Conservation (phyloP, 2,113 vertebrate genomes). For the Corythaeola cristata region DNA sequence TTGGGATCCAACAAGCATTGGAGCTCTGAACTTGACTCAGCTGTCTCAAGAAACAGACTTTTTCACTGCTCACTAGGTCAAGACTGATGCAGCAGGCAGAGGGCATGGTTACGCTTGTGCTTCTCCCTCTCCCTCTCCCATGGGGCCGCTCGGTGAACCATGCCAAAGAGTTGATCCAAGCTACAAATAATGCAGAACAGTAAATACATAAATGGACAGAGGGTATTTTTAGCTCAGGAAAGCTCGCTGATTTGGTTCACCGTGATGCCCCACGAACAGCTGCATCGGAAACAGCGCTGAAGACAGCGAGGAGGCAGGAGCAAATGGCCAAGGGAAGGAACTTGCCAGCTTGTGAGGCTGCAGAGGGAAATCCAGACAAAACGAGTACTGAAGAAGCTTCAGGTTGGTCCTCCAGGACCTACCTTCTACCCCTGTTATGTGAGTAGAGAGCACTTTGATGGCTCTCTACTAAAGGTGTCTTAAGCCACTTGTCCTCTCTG, state of each 20-base stretch:
- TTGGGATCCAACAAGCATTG: background rate
- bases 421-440: background rate
- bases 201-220: background rate
- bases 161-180: background rate
- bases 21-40: background rate
- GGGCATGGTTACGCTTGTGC: background rate
- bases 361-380: background rate
- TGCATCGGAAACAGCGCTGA: background rate
- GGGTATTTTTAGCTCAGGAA: background rate
- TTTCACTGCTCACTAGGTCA: background rate
- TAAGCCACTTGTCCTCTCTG: background rate
- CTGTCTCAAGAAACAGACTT: background rate
- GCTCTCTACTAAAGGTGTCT: background rate
- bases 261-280: fast-evolving
- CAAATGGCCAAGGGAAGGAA: background rate
- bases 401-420: background rate
- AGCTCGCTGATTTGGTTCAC: background rate
- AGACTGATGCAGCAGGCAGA: background rate
- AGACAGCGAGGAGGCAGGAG: background rate
- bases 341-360: background rate
- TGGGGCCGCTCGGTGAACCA: background rate
- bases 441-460: background rate
- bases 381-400: background rate
- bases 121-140: background rate
- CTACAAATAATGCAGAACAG: background rate